These are phyloP conservation scores for Dasysyrphus albostriatus DNA, from an alignment of 2,888 invertebrate genomes.

Conservation along the genomic window DNA sequence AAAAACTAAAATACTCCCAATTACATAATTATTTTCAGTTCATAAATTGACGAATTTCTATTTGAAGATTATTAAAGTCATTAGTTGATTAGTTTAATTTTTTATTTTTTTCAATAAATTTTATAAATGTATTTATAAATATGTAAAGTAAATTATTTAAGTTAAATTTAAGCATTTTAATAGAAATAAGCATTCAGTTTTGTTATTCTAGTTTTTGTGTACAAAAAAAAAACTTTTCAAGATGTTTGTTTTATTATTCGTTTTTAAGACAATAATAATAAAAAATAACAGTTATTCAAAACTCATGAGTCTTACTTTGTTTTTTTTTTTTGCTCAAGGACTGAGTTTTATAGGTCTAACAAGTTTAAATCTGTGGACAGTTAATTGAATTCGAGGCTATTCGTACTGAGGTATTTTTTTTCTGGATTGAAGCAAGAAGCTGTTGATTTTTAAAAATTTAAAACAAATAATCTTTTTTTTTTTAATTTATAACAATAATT, in stretches of 20 bases:
- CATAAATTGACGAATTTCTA: neutral
- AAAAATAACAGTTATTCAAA: neutral
- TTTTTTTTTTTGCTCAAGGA: too few relatives aligned
- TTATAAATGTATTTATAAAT: conserved; percentile 16
- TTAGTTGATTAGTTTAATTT: neutral
- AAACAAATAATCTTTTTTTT: too few relatives aligned
- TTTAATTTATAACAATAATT: too few relatives aligned
- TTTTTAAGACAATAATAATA: conserved; percentile 23
- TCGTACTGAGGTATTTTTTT: too few relatives aligned
- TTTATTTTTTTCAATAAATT: neutral
- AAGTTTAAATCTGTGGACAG: too few relatives aligned
- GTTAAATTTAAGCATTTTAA: conserved; percentile 13
- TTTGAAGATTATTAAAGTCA: neutral
- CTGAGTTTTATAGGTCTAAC: too few relatives aligned
- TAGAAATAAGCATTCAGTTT: conserved; percentile 15
- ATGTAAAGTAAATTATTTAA: conserved; percentile 12
- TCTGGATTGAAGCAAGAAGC: too few relatives aligned
- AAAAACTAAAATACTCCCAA: neutral
- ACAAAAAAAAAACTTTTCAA: neutral
- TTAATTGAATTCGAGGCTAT: too few relatives aligned
- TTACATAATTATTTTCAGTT: neutral
- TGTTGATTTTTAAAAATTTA: too few relatives aligned
- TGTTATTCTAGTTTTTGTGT: conserved; percentile 12
- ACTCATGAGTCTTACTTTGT: neutral
- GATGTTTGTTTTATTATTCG: conserved; percentile 4